Base-by-base conservation (phyloP, 2,797 vertebrate species). In the Danio tinwini region DNA sequence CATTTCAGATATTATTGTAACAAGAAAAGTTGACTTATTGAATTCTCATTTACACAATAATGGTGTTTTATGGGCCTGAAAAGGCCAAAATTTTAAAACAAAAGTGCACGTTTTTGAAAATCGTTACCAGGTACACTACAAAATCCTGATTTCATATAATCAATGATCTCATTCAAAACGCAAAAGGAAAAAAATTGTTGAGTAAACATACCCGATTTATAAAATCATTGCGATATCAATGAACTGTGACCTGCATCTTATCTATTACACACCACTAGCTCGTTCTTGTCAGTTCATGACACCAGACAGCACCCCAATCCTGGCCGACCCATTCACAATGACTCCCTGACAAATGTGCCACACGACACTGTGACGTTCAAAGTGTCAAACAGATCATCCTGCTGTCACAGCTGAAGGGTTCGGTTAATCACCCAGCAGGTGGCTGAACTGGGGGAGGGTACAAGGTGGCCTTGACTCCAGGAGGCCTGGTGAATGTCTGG, bases 381-480 rank as follows among this genome's bases (percentile, higher is more conserved):
- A 39, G 64, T 49, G 55, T 62, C 52, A 63, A 78, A 82, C 61
- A 53, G 71, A 80, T 74, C 75, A 81, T 79, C 17, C 39, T 56
- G 68, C 63, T 58, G 67, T 68, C 70, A 65, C 21, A 42, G 77
- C 13, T 39, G 59, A 56, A 13, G 4, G 11, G 17, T 13, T 40
- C 19, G 19, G 17, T 78, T 50, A 69, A 78, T 78, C 76, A 79
- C 19, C 6, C 58, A 29, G 37, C 47, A 63, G 49, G 59, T 6
- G 0, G 67, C 2, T 17, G 68, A 55, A 72, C 14, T 47, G 49
- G 40, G 0, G 59, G 40, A 73, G 21, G 59, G 42, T 37, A 73
- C 69, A 73, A 65, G 69, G 69, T 80, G 69, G 52, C 69, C 61
- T 74, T 80, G 78, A 80, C 76, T 72, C 52, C 61, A 72, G 59